Conservation (phyloP, 2,797 vertebrate species). For the Avahi laniger region DNA sequence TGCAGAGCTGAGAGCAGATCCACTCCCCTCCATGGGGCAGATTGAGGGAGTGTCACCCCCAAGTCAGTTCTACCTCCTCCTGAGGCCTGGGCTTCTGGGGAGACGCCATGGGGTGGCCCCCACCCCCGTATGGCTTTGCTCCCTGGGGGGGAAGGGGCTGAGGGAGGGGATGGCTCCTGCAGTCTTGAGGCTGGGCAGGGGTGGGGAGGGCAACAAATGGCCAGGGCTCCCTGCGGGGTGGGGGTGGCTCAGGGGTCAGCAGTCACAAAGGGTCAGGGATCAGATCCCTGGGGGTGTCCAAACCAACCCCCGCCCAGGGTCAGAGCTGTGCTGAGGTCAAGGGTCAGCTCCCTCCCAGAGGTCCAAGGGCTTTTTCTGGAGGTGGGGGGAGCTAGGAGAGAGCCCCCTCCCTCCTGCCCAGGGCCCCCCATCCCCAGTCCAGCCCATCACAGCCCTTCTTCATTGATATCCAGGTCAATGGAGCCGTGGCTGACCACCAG, state of each 20-base stretch:
- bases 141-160: slow-evolving; percentile 37
- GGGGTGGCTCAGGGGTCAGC: slow-evolving; percentile 73
- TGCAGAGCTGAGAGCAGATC: background rate
- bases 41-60: background rate
- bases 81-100: slow-evolving; percentile 40
- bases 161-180: background rate
- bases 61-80: background rate
- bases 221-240: slow-evolving; percentile 37
- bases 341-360: background rate
- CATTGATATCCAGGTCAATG: slow-evolving; percentile 90
- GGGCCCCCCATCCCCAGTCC: background rate
- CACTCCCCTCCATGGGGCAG: background rate
- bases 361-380: background rate
- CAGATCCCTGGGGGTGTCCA: background rate
- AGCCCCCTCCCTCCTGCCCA: background rate
- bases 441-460: slow-evolving; percentile 47
- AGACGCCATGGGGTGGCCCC: slow-evolving; percentile 31
- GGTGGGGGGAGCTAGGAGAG: background rate
- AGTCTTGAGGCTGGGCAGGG: slow-evolving; percentile 40
- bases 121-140: slow-evolving; percentile 77
- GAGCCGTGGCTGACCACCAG: slow-evolving; percentile 94
- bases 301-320: background rate
- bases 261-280: slow-evolving; percentile 34
- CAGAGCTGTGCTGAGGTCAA: slow-evolving; percentile 11
- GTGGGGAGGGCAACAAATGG: background rate